Evolutionary conservation across 2,797 vertebrate species (phyloP), one percentile per base, ranked within the genome.

Genomic region (Artibeus jamaicensis): DNA sequence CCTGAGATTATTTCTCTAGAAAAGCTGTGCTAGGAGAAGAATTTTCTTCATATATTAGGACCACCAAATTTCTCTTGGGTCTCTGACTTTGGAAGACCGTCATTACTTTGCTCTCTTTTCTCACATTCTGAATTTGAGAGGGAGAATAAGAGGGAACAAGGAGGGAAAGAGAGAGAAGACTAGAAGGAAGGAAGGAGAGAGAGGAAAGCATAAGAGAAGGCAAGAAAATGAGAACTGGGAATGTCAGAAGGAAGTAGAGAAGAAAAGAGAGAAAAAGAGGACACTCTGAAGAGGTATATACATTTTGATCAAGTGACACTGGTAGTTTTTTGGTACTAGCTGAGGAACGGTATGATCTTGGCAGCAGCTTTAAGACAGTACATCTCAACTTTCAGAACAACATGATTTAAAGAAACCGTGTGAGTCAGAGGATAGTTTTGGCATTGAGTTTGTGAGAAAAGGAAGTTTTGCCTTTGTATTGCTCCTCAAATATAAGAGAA

Each of bases 391-490:
- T 89, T 95, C 70, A 95, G 96, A 96, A 93, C 82, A 76, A 55
- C 76, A 81, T 29, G 59, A 94, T 95, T 94, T 89, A 74, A 95
- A 89, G 91, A 76, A 59, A 34, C 15, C n/a, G 16, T 34, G 16
- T 96, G 93, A 94, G 94, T 98, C 88, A 96, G 87, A 95, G 74
- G 37, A 96, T 93, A 89, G 93, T 89, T 97, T 96, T 98, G 97
- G 21, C 83, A 93, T 67, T 88, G 93, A 83, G 16, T 96, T 62
- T 76, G 89, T 62, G 53, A 97, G 37, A 96, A 96, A 97, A 93
- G 65, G 48, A 95, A 92, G 91, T 67, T 97, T 94, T 93, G 53
- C 91, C 95, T 82, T 91, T 95, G 24, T 89, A 96, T 97, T 97
- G 81, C 71, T 96, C 86, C 59, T 22, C 19, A 53, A 91, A 92